Conservation (phyloP, 2,113 vertebrate genomes). For the Otolemur garnettii region DNA sequence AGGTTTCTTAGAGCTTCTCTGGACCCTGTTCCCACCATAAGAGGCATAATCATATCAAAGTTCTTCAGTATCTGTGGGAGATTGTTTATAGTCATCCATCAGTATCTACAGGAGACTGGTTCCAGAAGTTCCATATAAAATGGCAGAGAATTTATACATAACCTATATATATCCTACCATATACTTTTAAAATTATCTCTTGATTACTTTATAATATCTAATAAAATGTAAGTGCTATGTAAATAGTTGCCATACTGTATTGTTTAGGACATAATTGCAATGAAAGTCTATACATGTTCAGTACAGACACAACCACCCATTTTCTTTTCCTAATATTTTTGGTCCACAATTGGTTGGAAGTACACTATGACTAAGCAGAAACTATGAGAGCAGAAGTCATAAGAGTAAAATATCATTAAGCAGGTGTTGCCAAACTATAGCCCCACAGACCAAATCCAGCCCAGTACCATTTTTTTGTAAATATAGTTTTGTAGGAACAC, state of each 20-base stretch:
- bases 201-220: not conserved
- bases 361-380: not conserved
- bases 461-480: not conserved
- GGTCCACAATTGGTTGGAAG: not conserved
- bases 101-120: not conserved
- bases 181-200: not conserved
- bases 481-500: conserved; percentile 9
- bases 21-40: not conserved
- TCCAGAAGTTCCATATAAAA: not conserved
- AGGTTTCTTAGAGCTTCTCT: not conserved
- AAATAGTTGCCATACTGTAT: not conserved
- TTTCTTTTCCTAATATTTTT: not conserved
- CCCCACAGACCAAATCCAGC: not conserved
- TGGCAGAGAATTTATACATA: not conserved
- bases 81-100: not conserved
- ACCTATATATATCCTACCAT: not conserved
- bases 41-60: not conserved
- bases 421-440: not conserved
- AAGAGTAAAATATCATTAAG: conserved; percentile 13
- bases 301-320: not conserved
- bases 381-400: not conserved
- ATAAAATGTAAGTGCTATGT: not conserved
- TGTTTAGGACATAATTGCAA: not conserved
- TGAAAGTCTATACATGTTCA: not conserved
- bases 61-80: not conserved